Conservation (phyloP, 2,888 invertebrate genomes). For the Leptopilina myrica region DNA sequence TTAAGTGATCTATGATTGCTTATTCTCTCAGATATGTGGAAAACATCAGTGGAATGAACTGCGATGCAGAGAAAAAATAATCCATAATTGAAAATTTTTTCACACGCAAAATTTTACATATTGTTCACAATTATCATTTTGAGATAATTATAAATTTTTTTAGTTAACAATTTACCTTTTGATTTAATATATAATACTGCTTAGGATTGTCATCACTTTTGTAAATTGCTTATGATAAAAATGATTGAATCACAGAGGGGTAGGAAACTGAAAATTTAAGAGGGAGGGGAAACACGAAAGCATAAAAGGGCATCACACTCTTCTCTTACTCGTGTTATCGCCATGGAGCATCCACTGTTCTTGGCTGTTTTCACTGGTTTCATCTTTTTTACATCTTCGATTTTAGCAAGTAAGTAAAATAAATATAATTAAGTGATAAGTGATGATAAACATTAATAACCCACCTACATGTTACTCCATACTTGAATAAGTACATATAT, state of each 20-base stretch:
- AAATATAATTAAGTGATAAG: slow-evolving; percentile 41
- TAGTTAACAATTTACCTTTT: no score
- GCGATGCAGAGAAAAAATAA: slow-evolving; percentile 14
- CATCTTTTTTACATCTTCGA: slow-evolving; percentile 43
- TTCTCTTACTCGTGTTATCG: slow-evolving; percentile 65
- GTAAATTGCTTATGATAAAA: neutral
- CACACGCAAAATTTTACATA: no score
- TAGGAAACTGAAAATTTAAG: slow-evolving; percentile 21
- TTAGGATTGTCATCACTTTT: no score
- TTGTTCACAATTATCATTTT: no score
- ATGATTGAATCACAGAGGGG: slow-evolving; percentile 18
- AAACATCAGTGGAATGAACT: slow-evolving; percentile 32
- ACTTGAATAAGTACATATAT: no score
- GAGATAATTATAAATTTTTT: no score
- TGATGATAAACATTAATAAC: slow-evolving; percentile 10
- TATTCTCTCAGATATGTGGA: slow-evolving; percentile 24
- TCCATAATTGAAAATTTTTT: neutral
- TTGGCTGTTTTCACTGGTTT: slow-evolving; percentile 65
- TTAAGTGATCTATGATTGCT: slow-evolving; percentile 14
- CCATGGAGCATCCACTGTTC: slow-evolving; percentile 71
- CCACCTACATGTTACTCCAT: neutral
- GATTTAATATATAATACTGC: no score
- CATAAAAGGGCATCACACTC: slow-evolving; percentile 74
- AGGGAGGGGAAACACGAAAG: slow-evolving; percentile 69
- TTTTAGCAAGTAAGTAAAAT: slow-evolving; percentile 66